These are phyloP conservation scores for Sebastes baramenuke DNA, from an alignment of 2,797 vertebrate species.

Conservation along the genomic window DNA sequence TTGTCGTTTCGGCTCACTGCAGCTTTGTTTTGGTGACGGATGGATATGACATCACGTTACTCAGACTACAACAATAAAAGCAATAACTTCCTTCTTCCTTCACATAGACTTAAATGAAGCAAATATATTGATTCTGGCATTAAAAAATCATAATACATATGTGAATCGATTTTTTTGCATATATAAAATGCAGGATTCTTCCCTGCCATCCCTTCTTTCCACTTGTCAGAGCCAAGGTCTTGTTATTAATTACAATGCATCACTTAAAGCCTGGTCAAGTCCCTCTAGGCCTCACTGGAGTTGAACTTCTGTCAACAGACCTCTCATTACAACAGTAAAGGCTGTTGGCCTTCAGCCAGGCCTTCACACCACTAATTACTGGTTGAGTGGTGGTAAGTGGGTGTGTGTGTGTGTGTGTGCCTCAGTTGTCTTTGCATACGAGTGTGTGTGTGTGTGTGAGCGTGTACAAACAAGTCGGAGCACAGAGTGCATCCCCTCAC, in stretches of 20 bases:
- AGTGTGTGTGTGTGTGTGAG: slow-evolving; percentile 3
- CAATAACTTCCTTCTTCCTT: too few relatives aligned
- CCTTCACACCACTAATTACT: slow-evolving; percentile 72
- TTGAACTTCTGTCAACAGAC: slow-evolving; percentile 60
- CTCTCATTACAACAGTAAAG: slow-evolving; percentile 62
- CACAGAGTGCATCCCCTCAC: neutral
- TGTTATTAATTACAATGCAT: slow-evolving; percentile 69
- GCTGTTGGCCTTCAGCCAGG: slow-evolving; percentile 50
- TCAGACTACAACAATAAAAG: too few relatives aligned
- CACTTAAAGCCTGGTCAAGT: slow-evolving; percentile 57
- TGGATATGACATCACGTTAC: too few relatives aligned
- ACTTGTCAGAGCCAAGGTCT: slow-evolving; percentile 42
- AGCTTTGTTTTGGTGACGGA: too few relatives aligned
- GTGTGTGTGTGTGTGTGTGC: neutral
- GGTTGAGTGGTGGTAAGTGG: slow-evolving; percentile 47
- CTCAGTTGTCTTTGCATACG: neutral
- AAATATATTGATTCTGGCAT: too few relatives aligned
- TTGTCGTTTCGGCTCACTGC: too few relatives aligned
- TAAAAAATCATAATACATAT: too few relatives aligned
- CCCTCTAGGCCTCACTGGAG: slow-evolving; percentile 28
- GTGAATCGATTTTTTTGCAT: too few relatives aligned
- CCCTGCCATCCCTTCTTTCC: slow-evolving; percentile 18
- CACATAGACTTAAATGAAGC: too few relatives aligned
- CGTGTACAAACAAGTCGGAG: slow-evolving; percentile 4
- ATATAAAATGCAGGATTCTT: slow-evolving; percentile 1